Evolutionary conservation across 1,140 invertebrate genomes (phyloP).

Genomic region (Pogonomyrmex barbatus): DNA sequence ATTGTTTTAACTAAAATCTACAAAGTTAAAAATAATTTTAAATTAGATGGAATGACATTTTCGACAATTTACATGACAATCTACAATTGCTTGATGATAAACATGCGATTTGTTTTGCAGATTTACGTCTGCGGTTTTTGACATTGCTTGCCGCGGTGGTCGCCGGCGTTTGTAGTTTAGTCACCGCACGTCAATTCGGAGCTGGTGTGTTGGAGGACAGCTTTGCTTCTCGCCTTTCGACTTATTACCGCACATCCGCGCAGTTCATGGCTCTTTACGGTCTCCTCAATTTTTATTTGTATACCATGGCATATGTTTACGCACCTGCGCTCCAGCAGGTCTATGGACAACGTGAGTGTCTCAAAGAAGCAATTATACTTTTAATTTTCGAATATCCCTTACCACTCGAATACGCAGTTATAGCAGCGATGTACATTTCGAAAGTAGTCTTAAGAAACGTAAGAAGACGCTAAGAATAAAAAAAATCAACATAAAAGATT

Average conservation of each 20-base stretch:
- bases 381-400: background rate
- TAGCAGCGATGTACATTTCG: background rate
- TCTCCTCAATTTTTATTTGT: constrained; percentile 97
- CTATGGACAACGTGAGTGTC: constrained; percentile 90
- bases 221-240: constrained; percentile 95
- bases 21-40: too few species aligned
- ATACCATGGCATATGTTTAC: constrained; percentile 97
- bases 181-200: constrained; percentile 94
- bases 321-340: constrained; percentile 93
- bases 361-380: background rate
- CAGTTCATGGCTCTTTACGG: constrained; percentile 98
- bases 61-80: background rate
- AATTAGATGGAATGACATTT: background rate
- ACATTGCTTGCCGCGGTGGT: constrained; percentile 95
- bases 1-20: background rate
- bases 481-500: background rate
- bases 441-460: background rate
- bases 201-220: constrained; percentile 96
- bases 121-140: constrained; percentile 96
- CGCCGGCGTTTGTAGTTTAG: constrained; percentile 91
- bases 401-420: background rate
- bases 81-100: background rate
- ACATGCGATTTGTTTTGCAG: constrained; percentile 86
- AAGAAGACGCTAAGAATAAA: background rate
- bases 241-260: constrained; percentile 95